These are phyloP conservation scores for Sinocyclocheilus anshuiensis DNA, from an alignment of 2,113 vertebrate genomes.

Conservation along the genomic window DNA sequence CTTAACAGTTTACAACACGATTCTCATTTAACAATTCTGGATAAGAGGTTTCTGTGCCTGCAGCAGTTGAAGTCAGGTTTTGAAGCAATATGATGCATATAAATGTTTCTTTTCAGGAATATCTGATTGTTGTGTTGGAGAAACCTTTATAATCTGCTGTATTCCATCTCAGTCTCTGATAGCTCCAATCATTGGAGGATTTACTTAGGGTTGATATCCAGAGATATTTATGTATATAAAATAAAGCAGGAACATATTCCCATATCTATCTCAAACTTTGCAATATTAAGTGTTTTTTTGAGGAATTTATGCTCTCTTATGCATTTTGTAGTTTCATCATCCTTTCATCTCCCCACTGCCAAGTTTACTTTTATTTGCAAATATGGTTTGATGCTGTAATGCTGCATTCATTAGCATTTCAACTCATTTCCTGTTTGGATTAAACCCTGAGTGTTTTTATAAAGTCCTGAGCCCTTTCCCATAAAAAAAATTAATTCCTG, in stretches of 20 bases:
- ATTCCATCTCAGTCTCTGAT: neutral
- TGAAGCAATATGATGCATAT: neutral
- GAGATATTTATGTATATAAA: neutral
- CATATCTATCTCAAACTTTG: neutral
- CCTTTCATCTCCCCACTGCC: neutral
- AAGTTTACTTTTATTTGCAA: neutral
- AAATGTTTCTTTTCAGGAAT: neutral
- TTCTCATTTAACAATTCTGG: neutral
- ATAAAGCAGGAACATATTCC: neutral
- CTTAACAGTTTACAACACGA: neutral
- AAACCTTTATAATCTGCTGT: neutral
- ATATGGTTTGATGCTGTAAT: conserved; percentile 2
- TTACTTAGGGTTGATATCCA: neutral
- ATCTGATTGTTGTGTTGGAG: neutral
- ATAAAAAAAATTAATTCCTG: too few relatives aligned
- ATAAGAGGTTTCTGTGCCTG: neutral
- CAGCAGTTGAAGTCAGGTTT: neutral
- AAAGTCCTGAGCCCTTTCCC: neutral
- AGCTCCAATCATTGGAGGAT: neutral
- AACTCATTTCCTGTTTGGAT: neutral
- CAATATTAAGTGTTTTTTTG: neutral
- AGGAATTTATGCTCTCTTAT: neutral
- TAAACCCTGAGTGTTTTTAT: neutral
- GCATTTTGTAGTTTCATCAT: neutral
- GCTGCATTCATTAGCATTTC: neutral